Evolutionary conservation across 2,113 vertebrate genomes (phyloP).

Genomic region (Epinephelus lanceolatus): DNA sequence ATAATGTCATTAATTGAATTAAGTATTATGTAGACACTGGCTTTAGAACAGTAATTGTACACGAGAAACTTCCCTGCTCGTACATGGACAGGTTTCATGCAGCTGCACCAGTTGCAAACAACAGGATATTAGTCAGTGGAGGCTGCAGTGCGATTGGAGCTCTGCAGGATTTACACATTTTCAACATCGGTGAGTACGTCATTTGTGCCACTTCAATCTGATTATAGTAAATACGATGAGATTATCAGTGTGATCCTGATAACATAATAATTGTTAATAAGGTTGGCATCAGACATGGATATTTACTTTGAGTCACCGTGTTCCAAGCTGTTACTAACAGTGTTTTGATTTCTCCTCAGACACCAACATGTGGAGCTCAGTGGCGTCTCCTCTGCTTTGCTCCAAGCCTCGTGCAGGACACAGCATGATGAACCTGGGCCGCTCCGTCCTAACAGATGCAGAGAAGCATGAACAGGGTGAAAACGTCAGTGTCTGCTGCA

Average conservation of each 20-base stretch:
- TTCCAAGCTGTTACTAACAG: not conserved
- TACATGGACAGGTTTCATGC: conserved; percentile 87
- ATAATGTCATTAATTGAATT: not conserved
- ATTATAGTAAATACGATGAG: not conserved
- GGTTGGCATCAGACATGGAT: not conserved
- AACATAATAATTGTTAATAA: not conserved
- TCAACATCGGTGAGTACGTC: conserved; percentile 84
- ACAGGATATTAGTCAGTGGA: conserved; percentile 89
- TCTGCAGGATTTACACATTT: conserved; percentile 88
- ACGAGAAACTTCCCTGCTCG: not conserved
- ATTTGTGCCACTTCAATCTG: not conserved
- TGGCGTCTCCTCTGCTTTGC: conserved; percentile 81
- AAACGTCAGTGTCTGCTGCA: conserved; percentile 55
- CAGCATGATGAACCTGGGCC: conserved; percentile 82
- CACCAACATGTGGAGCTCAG: conserved; percentile 86
- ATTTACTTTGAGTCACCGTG: not conserved
- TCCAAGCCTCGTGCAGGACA: conserved; percentile 88
- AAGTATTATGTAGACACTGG: not conserved
- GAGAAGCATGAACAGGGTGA: conserved; percentile 66
- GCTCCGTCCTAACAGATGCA: conserved; percentile 46
- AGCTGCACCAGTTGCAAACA: conserved; percentile 86
- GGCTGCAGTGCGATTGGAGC: conserved; percentile 88
- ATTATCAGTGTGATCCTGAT: not conserved
- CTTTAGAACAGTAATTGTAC: not conserved
- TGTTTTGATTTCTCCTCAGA: conserved; percentile 75